phyloP scores from a whole-genome alignment of 2,113 vertebrate genomes.

The Cavia aperea region DNA sequence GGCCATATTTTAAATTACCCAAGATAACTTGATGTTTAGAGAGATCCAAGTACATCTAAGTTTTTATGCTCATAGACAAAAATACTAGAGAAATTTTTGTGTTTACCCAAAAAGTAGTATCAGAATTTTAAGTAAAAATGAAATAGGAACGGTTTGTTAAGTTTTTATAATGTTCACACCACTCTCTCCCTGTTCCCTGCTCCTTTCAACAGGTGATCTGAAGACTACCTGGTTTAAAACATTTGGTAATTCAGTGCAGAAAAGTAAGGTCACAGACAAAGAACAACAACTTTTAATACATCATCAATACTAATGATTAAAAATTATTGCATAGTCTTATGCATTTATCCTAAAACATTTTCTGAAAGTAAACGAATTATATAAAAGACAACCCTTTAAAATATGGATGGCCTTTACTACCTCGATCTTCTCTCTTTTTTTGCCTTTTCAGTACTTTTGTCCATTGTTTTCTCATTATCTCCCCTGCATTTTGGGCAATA shows the following conservation, averaged over 20 bases:
- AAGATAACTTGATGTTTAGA: conserved; percentile 40
- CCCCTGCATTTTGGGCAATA: conserved; percentile 95
- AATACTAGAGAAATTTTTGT: conserved; percentile 61
- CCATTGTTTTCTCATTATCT: conserved; percentile 97
- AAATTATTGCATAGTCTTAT: conserved; percentile 87
- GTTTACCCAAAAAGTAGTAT: conserved; percentile 58
- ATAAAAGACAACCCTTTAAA: conserved; percentile 80
- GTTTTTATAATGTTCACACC: conserved; percentile 55
- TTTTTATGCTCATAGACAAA: conserved; percentile 23
- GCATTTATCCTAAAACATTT: conserved; percentile 79
- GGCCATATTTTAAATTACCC: conserved; percentile 36
- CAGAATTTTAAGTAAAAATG: conserved; percentile 50
- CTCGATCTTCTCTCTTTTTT: conserved; percentile 93
- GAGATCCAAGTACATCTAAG: conserved; percentile 17
- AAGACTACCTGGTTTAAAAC: conserved; percentile 77
- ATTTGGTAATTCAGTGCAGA: conserved; percentile 83
- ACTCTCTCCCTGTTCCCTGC: conserved; percentile 60
- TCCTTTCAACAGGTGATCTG: conserved; percentile 69
- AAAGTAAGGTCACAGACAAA: conserved; percentile 81
- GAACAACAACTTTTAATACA: conserved; percentile 81
- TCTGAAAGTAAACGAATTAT: conserved; percentile 76
- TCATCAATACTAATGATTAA: conserved; percentile 82
- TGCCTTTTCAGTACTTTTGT: conserved; percentile 94
- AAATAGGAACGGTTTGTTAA: conserved; percentile 54
- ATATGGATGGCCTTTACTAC: conserved; percentile 81